Evolutionary conservation across 23 tunicate genomes (phyloP).

Genomic region (Botrylloides violaceus): DNA sequence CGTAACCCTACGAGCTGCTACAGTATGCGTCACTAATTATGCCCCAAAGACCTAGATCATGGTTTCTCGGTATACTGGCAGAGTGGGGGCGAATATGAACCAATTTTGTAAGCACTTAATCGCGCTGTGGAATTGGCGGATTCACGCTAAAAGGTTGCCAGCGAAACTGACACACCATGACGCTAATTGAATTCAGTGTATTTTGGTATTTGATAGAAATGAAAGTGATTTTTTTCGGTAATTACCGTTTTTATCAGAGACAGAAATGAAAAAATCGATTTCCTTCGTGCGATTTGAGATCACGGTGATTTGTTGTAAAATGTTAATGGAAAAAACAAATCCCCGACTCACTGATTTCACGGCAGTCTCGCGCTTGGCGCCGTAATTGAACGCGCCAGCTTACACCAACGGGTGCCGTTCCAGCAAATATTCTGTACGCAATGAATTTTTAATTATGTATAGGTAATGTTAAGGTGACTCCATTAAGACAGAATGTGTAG

Average conservation of each 20-base stretch:
- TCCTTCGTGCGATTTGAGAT: conserved; percentile 8
- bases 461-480: too few relatives aligned
- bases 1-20: too few relatives aligned
- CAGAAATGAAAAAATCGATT: background rate
- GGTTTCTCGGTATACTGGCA: too few relatives aligned
- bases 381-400: background rate
- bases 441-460: too few relatives aligned
- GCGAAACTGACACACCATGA: background rate
- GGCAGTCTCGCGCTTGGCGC: background rate
- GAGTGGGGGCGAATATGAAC: too few relatives aligned
- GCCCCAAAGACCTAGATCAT: too few relatives aligned
- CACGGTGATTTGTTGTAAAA: conserved; percentile 12
- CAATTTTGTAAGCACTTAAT: too few relatives aligned
- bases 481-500: too few relatives aligned
- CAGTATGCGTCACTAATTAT: too few relatives aligned
- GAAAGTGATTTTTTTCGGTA: background rate
- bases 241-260: background rate
- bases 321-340: background rate
- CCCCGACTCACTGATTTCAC: background rate
- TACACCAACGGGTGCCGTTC: too few relatives aligned
- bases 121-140: background rate
- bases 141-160: background rate
- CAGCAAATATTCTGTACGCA: too few relatives aligned
- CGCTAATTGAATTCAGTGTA: background rate
- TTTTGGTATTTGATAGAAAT: background rate